Evolutionary conservation across 2,888 invertebrate genomes (phyloP).

Genomic region (Lithosia quadra): DNA sequence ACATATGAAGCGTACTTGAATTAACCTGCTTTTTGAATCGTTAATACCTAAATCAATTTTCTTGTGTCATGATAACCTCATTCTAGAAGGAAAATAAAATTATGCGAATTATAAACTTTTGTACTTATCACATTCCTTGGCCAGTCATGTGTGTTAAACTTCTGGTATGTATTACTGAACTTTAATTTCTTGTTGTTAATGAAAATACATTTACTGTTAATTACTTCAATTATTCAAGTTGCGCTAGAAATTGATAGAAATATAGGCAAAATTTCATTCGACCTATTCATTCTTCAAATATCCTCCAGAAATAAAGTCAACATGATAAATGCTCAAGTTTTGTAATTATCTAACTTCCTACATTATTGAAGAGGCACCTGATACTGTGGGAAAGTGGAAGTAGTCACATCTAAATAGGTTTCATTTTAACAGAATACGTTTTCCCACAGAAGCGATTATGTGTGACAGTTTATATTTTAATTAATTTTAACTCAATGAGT

Average conservation of each 20-base stretch:
- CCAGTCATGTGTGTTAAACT: too few relatives aligned
- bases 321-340: neutral
- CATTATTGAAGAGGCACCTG: neutral
- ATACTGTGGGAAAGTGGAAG: conserved; percentile 3
- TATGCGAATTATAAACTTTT: neutral
- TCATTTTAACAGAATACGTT: neutral
- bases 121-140: neutral
- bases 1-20: too few relatives aligned
- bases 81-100: neutral
- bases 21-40: too few relatives aligned
- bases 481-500: neutral
- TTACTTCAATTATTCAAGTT: neutral
- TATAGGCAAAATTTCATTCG: neutral
- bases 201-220: neutral
- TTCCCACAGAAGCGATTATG: conserved; percentile 1
- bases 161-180: neutral
- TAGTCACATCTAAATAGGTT: neutral
- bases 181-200: neutral
- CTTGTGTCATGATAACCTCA: neutral
- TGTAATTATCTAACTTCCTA: neutral
- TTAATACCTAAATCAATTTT: too few relatives aligned
- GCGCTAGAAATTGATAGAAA: neutral
- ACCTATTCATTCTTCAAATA: neutral
- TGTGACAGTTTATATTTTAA: neutral
- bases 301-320: neutral